Conservation (phyloP, 2,888 invertebrate species). For the Sympetrum striolatum region DNA sequence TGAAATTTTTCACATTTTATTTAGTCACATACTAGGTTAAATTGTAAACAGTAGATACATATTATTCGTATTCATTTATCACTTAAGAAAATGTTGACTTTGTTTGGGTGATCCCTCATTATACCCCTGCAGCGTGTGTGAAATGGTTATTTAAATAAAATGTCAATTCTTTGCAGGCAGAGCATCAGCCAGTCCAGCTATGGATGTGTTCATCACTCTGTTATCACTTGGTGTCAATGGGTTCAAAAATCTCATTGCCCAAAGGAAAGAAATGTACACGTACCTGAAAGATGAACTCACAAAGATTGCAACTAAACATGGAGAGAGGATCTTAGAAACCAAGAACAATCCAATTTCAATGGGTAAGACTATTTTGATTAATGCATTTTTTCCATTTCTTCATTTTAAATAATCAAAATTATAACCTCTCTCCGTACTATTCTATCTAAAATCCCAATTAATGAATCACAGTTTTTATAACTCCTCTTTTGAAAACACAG, state of each 20-base stretch:
- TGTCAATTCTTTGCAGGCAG: conserved; percentile 62
- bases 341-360: conserved; percentile 76
- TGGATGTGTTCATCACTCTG: conserved; percentile 79
- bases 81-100: no score
- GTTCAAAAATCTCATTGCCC: conserved; percentile 66
- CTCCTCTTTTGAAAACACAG: no score
- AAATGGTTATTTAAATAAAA: neutral
- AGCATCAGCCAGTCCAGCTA: conserved; percentile 73
- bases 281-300: conserved; percentile 66
- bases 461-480: no score
- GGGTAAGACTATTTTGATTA: conserved; percentile 58
- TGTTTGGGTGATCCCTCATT: no score
- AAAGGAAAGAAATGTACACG: conserved; percentile 68
- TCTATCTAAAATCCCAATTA: no score
- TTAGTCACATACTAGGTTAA: no score
- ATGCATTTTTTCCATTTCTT: neutral
- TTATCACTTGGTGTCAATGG: conserved; percentile 72
- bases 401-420: no score
- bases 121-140: neutral
- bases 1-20: no score
- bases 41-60: no score
- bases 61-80: no score
- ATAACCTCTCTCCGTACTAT: no score
- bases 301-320: conserved; percentile 65
- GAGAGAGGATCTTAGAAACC: conserved; percentile 67